These are phyloP conservation scores for Bacillus rossius DNA, from an alignment of 1,140 invertebrate species.

Conservation along the genomic window DNA sequence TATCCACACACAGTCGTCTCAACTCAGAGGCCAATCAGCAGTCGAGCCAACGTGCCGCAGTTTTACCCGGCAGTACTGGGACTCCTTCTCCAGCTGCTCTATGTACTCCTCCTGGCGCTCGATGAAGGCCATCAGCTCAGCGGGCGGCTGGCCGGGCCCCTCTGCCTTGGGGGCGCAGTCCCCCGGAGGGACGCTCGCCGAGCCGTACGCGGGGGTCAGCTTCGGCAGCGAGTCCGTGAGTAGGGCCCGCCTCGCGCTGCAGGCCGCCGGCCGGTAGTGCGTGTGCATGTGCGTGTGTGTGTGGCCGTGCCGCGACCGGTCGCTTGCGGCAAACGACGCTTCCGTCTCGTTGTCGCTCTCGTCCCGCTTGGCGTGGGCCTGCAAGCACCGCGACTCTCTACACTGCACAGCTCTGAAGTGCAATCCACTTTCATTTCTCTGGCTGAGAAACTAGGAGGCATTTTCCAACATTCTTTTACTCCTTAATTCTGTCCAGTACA, in stretches of 20 bases:
- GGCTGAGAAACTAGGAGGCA: too few species aligned
- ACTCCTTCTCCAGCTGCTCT: slow-evolving; percentile 73
- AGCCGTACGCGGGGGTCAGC: slow-evolving; percentile 15
- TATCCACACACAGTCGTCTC: too few species aligned
- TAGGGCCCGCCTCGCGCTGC: slow-evolving; percentile 3
- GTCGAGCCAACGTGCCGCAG: too few species aligned
- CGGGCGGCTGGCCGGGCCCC: slow-evolving; percentile 27
- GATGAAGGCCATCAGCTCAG: slow-evolving; percentile 63
- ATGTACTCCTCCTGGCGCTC: slow-evolving; percentile 81
- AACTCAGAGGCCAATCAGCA: too few species aligned
- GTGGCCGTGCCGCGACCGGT: slow-evolving; percentile 7
- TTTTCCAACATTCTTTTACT: too few species aligned
- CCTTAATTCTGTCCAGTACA: too few species aligned
- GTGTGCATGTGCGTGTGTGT: background rate
- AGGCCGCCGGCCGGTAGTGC: background rate
- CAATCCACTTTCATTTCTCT: too few species aligned
- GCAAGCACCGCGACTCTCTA: background rate
- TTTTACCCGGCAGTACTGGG: slow-evolving; percentile 66
- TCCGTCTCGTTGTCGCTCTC: slow-evolving; percentile 49
- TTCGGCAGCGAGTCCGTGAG: slow-evolving; percentile 20
- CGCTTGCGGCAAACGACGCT: slow-evolving; percentile 11
- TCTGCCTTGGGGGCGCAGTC: slow-evolving; percentile 10
- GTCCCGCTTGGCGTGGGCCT: slow-evolving; percentile 28
- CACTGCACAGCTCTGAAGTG: too few species aligned
- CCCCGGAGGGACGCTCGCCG: slow-evolving; percentile 7